A percentile compares a stretch with the other conserved stretches of the same genome.
These are phyloP conservation scores for Lytechinus pictus DNA, from an alignment of 35 echinoderm and acorn worm species.

Conservation along the genomic window DNA sequence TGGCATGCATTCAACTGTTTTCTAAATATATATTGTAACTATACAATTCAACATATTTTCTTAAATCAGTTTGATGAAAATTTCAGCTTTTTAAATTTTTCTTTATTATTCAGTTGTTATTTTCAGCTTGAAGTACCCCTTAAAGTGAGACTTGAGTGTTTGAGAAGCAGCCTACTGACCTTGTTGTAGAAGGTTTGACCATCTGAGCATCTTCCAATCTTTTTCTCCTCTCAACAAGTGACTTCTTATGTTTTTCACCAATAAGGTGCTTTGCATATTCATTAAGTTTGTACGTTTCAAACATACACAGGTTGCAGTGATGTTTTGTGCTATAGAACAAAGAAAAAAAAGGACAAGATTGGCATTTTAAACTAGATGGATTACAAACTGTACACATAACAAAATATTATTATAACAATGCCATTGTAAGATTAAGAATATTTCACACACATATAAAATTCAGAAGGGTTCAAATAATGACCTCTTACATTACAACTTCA, in stretches of 20 bases:
- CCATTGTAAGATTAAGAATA: background rate
- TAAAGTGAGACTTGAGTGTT: too few relatives aligned
- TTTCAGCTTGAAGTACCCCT: too few relatives aligned
- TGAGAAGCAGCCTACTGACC: background rate
- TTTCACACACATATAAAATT: too few relatives aligned
- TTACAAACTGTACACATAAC: background rate
- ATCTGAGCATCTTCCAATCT: background rate
- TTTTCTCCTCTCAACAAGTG: background rate
- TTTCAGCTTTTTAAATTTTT: too few relatives aligned
- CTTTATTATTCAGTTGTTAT: too few relatives aligned
- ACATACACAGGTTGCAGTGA: slow-evolving; percentile 50
- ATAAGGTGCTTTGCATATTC: slow-evolving; percentile 57
- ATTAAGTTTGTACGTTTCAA: background rate
- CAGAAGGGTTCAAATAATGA: too few relatives aligned
- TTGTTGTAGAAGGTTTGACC: background rate
- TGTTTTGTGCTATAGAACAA: background rate
- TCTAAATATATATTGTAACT: too few relatives aligned
- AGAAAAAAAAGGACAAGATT: background rate
- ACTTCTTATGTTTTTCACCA: background rate
- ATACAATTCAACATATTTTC: too few relatives aligned
- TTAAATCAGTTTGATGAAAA: too few relatives aligned
- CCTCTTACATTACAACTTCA: too few relatives aligned
- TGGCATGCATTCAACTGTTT: too few relatives aligned
- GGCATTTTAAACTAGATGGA: too few relatives aligned
- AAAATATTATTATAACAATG: background rate